These are phyloP conservation scores for Limnothrissa miodon DNA, from an alignment of 2,113 vertebrate species.

Conservation along the genomic window DNA sequence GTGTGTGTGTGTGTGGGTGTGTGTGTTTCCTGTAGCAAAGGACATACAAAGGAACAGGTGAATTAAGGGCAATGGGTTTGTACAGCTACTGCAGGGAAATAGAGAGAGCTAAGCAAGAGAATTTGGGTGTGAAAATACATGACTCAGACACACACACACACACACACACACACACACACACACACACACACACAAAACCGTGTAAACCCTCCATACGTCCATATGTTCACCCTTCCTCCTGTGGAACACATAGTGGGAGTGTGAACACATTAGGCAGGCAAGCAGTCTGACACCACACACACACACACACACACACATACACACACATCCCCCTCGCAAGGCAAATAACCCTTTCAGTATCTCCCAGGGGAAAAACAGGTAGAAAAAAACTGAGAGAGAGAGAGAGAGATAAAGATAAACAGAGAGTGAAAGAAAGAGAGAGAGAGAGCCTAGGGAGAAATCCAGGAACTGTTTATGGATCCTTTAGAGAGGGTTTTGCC, in stretches of 20 bases:
- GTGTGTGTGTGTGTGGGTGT: constrained; percentile 1
- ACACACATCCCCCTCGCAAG: background rate
- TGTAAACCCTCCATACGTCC: background rate
- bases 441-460: background rate
- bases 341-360: background rate
- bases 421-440: background rate
- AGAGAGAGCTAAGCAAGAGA: background rate
- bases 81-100: no score
- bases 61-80: no score
- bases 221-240: background rate
- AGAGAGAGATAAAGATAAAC: background rate
- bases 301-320: no score
- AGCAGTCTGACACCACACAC: background rate
- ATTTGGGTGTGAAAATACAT: background rate
- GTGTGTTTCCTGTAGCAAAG: background rate
- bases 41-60: no score
- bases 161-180: no score
- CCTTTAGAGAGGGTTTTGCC: constrained; percentile 19
- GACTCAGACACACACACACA: background rate
- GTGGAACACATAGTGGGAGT: background rate
- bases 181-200: background rate
- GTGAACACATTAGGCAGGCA: background rate
- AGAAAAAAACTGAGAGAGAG: background rate
- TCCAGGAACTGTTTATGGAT: background rate
- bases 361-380: background rate